Conservation (phyloP, 2,797 vertebrate genomes). For the Lutjanus argentimaculatus region DNA sequence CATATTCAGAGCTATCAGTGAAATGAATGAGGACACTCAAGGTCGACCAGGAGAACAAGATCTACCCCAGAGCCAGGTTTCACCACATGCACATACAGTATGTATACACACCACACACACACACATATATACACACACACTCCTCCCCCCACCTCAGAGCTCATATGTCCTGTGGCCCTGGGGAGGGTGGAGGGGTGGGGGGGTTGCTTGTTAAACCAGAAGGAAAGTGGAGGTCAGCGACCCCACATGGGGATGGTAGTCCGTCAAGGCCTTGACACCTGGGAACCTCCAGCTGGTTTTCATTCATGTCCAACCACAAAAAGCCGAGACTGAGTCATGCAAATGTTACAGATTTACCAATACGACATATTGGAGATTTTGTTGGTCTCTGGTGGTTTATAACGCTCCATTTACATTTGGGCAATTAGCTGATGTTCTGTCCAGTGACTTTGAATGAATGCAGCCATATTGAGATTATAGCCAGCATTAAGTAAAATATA, state of each 20-base stretch:
- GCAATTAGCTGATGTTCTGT: slow-evolving; percentile 19
- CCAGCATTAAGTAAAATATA: neutral
- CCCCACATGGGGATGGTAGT: slow-evolving; percentile 45
- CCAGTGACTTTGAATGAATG: neutral
- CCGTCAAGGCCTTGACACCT: slow-evolving; percentile 56
- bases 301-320: slow-evolving; percentile 26
- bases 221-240: slow-evolving; percentile 68
- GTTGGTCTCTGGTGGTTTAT: slow-evolving; percentile 34
- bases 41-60: slow-evolving; percentile 66
- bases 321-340: neutral
- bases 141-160: slow-evolving; percentile 43
- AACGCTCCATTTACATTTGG: slow-evolving; percentile 10
- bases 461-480: neutral
- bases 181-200: neutral
- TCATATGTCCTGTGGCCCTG: slow-evolving; percentile 45
- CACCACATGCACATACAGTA: slow-evolving; percentile 48
- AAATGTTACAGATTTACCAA: neutral
- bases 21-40: slow-evolving; percentile 64
- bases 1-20: slow-evolving; percentile 29
- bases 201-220: slow-evolving; percentile 68
- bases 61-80: slow-evolving; percentile 60
- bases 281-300: slow-evolving; percentile 35
- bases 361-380: neutral
- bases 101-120: slow-evolving; percentile 1
- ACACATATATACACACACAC: slow-evolving; percentile 8